Evolutionary conservation across 2,888 invertebrate species (phyloP).

Genomic region (Steinernema hermaphroditum): DNA sequence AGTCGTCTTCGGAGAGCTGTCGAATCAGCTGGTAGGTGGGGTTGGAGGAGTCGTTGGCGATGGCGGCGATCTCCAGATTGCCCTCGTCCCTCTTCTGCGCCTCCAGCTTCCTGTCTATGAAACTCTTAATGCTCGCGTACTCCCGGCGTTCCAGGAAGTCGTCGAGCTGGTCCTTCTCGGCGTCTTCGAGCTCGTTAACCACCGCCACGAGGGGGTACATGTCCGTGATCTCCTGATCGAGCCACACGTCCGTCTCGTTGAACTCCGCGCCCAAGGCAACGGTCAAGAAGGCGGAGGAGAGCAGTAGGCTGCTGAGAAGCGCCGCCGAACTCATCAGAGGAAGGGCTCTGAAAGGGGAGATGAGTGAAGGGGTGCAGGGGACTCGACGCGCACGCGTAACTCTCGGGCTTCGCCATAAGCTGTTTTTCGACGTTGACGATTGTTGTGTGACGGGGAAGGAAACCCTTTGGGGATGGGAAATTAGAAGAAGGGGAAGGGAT

Average conservation of each 20-base stretch:
- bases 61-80: neutral
- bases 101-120: neutral
- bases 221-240: slow-evolving; percentile 2
- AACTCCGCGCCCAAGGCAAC: neutral
- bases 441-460: too few relatives aligned
- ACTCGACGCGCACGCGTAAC: too few relatives aligned
- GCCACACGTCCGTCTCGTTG: neutral
- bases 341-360: too few relatives aligned
- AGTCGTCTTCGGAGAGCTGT: neutral
- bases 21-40: neutral
- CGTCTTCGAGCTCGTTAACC: neutral
- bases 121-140: neutral
- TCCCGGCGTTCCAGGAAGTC: neutral
- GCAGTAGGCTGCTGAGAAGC: neutral
- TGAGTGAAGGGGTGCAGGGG: too few relatives aligned
- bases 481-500: too few relatives aligned
- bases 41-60: neutral
- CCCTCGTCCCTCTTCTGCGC: neutral
- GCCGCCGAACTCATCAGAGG: too few relatives aligned
- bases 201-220: neutral
- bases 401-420: too few relatives aligned
- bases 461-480: too few relatives aligned
- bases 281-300: neutral
- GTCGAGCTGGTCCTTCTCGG: neutral
- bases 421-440: too few relatives aligned